Evolutionary conservation across 1,140 invertebrate genomes (phyloP).

Genomic region (Dufourea novaeangliae): DNA sequence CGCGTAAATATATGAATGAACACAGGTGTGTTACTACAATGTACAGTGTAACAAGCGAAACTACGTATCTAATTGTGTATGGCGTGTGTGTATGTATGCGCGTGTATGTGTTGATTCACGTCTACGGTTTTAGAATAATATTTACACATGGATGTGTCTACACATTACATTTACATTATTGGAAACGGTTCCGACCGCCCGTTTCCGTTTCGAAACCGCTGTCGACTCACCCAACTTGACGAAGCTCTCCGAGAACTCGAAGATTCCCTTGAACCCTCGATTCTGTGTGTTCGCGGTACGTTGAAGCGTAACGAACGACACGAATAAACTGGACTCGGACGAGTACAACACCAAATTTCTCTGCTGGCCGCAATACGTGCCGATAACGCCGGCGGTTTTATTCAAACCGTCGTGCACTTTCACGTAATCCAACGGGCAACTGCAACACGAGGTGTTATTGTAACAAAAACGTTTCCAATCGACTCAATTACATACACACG

Average conservation of each 20-base stretch:
- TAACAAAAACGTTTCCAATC: too few species aligned
- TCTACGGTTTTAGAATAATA: too few species aligned
- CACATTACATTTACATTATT: background rate
- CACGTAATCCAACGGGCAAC: conserved; percentile 99
- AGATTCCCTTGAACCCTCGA: conserved; percentile 96
- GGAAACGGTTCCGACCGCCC: too few species aligned
- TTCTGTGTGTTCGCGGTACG: conserved; percentile 95
- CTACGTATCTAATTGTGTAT: conserved; percentile 4
- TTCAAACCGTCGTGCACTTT: conserved; percentile 97
- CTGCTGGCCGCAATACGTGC: conserved; percentile 99
- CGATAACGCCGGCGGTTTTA: conserved; percentile 93
- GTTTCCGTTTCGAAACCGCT: too few species aligned
- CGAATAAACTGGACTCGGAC: conserved; percentile 92
- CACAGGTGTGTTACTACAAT: background rate
- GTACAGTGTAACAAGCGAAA: background rate
- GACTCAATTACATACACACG: too few species aligned
- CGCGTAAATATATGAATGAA: background rate
- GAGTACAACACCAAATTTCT: conserved; percentile 97
- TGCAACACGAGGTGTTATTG: conserved; percentile 79
- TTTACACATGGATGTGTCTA: background rate
- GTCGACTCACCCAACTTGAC: conserved; percentile 92
- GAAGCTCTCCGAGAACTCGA: conserved; percentile 97
- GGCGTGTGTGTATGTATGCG: background rate
- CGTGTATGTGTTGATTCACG: too few species aligned
- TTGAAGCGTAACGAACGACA: conserved; percentile 94